Conservation (phyloP, 2,113 vertebrate genomes). For the Nibea albiflora region DNA sequence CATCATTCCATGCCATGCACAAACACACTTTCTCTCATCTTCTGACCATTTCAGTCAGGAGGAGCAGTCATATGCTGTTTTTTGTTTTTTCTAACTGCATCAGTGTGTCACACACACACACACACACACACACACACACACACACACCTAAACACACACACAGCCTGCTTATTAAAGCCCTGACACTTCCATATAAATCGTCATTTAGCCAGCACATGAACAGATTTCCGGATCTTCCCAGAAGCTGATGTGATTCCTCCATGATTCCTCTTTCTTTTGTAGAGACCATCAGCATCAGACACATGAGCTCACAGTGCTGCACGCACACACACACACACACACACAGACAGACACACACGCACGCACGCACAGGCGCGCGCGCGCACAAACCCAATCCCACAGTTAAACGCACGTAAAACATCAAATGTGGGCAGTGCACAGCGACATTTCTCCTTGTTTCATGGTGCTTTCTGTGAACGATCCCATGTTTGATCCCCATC, state of each 20-base stretch:
- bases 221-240: slow-evolving; percentile 29
- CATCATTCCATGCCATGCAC: not conserved
- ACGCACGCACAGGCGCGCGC: not conserved
- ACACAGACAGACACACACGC: not conserved
- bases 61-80: not conserved
- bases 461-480: not conserved
- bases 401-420: not conserved
- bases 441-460: not conserved
- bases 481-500: not conserved
- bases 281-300: slow-evolving; percentile 50
- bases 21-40: slow-evolving; percentile 7
- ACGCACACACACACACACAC: not conserved
- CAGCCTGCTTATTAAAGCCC: not conserved
- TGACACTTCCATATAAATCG: not conserved
- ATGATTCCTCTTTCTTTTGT: slow-evolving; percentile 53
- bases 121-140: slow-evolving; percentile 12
- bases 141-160: slow-evolving; percentile 14
- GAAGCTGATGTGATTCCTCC: slow-evolving; percentile 47
- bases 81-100: not conserved
- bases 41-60: not conserved
- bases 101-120: not conserved
- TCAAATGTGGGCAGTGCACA: not conserved
- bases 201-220: slow-evolving; percentile 7
- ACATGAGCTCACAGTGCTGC: slow-evolving; percentile 16
- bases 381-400: not conserved